A percentile compares a stretch with the other conserved stretches of the same genome.
These are phyloP conservation scores for Plagodis pulveraria DNA, from an alignment of 2,888 invertebrate species.

Conservation along the genomic window DNA sequence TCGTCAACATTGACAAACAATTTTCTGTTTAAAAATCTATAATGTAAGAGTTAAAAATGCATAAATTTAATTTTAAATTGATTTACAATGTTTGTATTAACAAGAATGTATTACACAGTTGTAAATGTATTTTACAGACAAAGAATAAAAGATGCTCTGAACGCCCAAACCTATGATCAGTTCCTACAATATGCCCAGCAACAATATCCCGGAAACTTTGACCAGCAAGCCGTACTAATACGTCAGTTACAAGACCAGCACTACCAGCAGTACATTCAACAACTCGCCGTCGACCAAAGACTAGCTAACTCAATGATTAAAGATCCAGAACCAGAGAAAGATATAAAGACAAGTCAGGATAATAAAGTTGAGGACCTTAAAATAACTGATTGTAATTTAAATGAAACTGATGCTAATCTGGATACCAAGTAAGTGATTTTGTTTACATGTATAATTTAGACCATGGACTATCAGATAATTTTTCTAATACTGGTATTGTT, in stretches of 20 bases:
- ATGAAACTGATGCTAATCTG: slow-evolving; percentile 55
- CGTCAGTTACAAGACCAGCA: slow-evolving; percentile 99
- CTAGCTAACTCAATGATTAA: slow-evolving; percentile 68
- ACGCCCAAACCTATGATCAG: slow-evolving; percentile 95
- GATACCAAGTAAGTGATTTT: slow-evolving; percentile 66
- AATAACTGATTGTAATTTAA: slow-evolving; percentile 60
- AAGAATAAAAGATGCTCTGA: slow-evolving; percentile 97
- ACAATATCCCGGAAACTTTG: slow-evolving; percentile 93
- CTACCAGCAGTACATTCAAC: slow-evolving; percentile 99
- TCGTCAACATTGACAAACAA: too few species aligned
- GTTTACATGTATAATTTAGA: slow-evolving; percentile 27
- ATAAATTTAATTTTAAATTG: too few species aligned
- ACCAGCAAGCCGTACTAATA: slow-evolving; percentile 97
- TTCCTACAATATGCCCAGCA: slow-evolving; percentile 97
- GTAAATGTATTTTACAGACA: slow-evolving; percentile 76
- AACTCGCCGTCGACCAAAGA: slow-evolving; percentile 87
- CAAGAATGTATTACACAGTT: too few species aligned
- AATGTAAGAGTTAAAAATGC: too few species aligned
- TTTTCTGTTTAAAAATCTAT: too few species aligned
- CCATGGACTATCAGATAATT: too few species aligned
- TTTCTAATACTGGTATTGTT: too few species aligned
- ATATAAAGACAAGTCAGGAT: slow-evolving; percentile 42
- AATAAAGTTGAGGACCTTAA: slow-evolving; percentile 49
- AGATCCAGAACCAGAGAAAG: slow-evolving; percentile 51
- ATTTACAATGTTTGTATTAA: too few species aligned